Evolutionary conservation across 2,113 vertebrate species (phyloP).

Genomic region (Morphnarchus princeps): DNA sequence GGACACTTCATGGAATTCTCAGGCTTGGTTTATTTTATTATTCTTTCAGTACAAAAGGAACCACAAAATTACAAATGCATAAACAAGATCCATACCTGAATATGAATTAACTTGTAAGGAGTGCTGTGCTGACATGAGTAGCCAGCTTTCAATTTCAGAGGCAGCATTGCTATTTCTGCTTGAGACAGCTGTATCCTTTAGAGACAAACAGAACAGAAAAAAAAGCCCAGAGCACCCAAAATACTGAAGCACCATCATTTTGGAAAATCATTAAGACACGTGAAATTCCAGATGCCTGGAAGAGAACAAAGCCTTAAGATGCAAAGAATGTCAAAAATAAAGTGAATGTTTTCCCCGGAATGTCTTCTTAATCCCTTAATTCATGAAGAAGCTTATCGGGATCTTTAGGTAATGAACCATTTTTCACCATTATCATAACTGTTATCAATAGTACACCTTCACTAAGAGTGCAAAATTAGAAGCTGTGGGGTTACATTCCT

Average conservation of each 20-base stretch:
- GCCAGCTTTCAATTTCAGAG: neutral
- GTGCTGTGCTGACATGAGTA: neutral
- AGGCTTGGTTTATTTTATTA: neutral
- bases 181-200: neutral
- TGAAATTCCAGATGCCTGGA: neutral
- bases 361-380: neutral
- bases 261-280: neutral
- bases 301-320: neutral
- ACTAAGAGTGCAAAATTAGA: neutral
- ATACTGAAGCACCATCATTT: neutral
- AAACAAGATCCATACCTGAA: neutral
- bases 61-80: neutral
- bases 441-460: neutral
- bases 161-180: neutral
- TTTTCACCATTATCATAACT: neutral
- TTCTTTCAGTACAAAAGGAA: conserved; percentile 6
- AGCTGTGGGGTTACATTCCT: neutral
- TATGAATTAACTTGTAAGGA: neutral
- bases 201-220: neutral
- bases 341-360: neutral
- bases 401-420: neutral
- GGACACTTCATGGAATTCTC: neutral
- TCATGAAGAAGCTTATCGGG: neutral
- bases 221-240: neutral
- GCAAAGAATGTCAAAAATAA: neutral